phyloP scores from a whole-genome alignment of 2,888 invertebrate genomes.

The Luperina testacea region DNA sequence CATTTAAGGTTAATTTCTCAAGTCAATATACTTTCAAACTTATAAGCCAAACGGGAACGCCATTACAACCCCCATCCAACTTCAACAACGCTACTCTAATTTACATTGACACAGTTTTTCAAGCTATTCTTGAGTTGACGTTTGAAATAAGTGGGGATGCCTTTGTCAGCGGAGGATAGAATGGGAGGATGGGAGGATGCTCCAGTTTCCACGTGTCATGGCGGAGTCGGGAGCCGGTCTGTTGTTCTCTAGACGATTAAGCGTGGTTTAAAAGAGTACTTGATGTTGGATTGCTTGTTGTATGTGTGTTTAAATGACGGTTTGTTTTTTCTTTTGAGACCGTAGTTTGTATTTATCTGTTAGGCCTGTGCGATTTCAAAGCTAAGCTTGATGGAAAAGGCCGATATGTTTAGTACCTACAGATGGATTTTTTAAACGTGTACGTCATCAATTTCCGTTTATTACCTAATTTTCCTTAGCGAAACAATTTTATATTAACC shows the following conservation, averaged over 20 bases:
- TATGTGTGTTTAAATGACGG: not conserved
- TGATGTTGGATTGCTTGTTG: conserved; percentile 15
- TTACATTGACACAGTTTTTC: conserved; percentile 65
- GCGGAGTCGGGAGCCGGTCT: conserved; percentile 15
- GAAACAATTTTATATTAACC: not conserved
- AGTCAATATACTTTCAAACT: not conserved
- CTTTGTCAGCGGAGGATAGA: conserved; percentile 53
- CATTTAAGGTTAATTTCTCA: not conserved
- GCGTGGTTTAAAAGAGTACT: conserved; percentile 39
- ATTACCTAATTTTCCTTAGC: not conserved
- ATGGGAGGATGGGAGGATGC: conserved; percentile 41
- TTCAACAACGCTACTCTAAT: conserved; percentile 36
- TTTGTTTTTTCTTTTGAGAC: not conserved
- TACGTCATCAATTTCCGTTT: too few relatives aligned
- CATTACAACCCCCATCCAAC: conserved; percentile 11
- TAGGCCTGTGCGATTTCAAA: not conserved
- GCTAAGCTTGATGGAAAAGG: not conserved
- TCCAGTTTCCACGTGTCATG: conserved; percentile 60
- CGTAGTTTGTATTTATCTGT: not conserved
- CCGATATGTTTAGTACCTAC: not conserved
- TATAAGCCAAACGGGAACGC: not conserved
- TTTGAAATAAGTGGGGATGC: conserved; percentile 59
- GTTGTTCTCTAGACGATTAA: conserved; percentile 55
- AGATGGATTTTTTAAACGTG: not conserved
- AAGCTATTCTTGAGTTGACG: conserved; percentile 55